Conservation (phyloP, 2,113 vertebrate genomes). For the Aspiorhynchus laticeps region DNA sequence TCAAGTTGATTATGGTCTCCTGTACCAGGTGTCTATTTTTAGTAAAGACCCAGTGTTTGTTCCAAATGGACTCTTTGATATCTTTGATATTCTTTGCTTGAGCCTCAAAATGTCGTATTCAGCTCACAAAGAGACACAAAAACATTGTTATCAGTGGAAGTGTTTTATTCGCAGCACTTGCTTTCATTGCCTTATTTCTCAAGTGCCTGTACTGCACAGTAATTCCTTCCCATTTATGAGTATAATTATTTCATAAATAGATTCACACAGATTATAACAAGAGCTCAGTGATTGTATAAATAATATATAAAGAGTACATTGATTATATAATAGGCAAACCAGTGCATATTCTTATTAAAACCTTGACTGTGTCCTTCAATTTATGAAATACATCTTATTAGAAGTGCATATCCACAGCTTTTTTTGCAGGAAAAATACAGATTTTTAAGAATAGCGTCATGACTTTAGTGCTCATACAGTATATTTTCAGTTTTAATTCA, state of each 20-base stretch:
- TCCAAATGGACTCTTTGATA: background rate
- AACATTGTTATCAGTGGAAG: background rate
- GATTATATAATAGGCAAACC: background rate
- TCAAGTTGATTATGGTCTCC: background rate
- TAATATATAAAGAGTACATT: background rate
- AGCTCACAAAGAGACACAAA: background rate
- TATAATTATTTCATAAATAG: slow-evolving; percentile 3
- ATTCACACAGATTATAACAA: background rate
- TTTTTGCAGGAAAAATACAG: background rate
- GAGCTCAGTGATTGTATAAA: background rate
- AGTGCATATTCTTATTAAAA: background rate
- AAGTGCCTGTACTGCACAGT: background rate
- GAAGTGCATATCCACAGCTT: background rate
- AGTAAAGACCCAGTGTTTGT: background rate
- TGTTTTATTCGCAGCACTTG: background rate
- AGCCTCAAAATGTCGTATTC: background rate
- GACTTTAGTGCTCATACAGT: background rate
- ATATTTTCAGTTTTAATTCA: background rate
- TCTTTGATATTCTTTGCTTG: background rate
- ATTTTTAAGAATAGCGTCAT: background rate
- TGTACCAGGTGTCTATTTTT: background rate
- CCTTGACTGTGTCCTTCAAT: background rate
- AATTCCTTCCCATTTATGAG: background rate
- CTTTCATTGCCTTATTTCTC: background rate
- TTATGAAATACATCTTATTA: background rate